Evolutionary conservation across 2,888 invertebrate species (phyloP).

Genomic region (Coelinius sp.): DNA sequence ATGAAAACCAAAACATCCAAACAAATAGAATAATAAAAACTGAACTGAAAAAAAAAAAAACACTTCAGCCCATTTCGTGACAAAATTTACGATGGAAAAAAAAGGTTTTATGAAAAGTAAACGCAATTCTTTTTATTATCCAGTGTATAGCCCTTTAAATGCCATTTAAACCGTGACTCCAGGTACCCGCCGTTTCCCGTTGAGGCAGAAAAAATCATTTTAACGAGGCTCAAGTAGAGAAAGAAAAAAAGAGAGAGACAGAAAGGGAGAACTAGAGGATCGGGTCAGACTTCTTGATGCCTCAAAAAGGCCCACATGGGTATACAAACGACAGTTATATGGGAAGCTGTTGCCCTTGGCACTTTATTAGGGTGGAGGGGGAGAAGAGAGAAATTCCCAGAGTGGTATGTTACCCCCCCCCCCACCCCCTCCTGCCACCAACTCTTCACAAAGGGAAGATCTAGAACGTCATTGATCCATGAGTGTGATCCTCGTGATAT

Average conservation of each 20-base stretch:
- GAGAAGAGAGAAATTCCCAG: background rate
- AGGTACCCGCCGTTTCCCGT: constrained; percentile 43
- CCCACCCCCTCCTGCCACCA: constrained; percentile 29
- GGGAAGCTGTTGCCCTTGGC: constrained; percentile 51
- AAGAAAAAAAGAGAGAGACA: constrained; percentile 19
- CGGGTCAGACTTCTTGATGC: constrained; percentile 50
- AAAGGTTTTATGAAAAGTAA: background rate
- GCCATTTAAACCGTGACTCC: constrained; percentile 59
- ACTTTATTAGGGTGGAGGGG: constrained; percentile 31
- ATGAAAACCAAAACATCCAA: too few species aligned
- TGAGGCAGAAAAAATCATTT: constrained; percentile 55
- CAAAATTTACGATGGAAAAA: background rate
- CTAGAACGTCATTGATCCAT: constrained; percentile 45
- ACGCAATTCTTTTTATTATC: constrained; percentile 12
- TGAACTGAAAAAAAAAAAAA: too few species aligned
- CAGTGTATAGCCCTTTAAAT: constrained; percentile 51
- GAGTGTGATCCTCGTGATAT: constrained; percentile 1
- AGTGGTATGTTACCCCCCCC: background rate
- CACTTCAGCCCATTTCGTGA: too few species aligned
- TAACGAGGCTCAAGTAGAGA: constrained; percentile 53
- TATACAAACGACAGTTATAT: constrained; percentile 32
- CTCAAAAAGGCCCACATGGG: background rate
- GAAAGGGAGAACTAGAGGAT: background rate
- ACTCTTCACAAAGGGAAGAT: constrained; percentile 45
- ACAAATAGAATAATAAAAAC: too few species aligned